These are phyloP conservation scores for Elachura formosa DNA, from an alignment of 2,113 vertebrate species.

Conservation along the genomic window DNA sequence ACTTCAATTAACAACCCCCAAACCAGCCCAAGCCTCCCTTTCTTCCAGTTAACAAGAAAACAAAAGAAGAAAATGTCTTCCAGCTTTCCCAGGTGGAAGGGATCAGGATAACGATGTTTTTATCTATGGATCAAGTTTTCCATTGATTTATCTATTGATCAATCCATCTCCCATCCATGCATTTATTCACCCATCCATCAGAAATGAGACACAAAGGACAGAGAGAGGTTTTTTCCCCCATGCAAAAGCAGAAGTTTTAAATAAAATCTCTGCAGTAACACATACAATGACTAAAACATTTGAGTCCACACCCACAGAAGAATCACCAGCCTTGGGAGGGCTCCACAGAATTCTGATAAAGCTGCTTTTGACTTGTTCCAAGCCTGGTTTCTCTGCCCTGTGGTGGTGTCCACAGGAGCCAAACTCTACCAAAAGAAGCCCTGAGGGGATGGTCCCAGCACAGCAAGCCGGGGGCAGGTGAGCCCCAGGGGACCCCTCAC, in stretches of 20 bases:
- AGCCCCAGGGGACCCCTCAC: not conserved
- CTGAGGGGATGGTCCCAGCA: rapidly evolving
- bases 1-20: too few relatives aligned
- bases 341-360: not conserved
- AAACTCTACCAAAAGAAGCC: not conserved
- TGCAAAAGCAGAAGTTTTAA: conserved; percentile 1
- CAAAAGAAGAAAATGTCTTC: too few relatives aligned
- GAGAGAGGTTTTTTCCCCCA: not conserved
- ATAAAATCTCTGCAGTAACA: conserved; percentile 41
- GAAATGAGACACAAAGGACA: not conserved
- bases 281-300: conserved; percentile 41
- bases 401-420: not conserved
- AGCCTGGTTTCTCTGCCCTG: not conserved
- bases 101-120: not conserved
- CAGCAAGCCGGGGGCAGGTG: not conserved
- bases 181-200: not conserved
- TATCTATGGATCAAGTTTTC: too few relatives aligned
- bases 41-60: too few relatives aligned
- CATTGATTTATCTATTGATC: not conserved
- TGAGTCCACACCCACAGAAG: conserved; percentile 27
- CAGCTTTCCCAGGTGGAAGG: not conserved
- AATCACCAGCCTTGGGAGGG: not conserved
- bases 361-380: not conserved
- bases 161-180: not conserved
- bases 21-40: not conserved